Conservation (phyloP, 2,888 invertebrate genomes). For the Agrochola lychnidis region DNA sequence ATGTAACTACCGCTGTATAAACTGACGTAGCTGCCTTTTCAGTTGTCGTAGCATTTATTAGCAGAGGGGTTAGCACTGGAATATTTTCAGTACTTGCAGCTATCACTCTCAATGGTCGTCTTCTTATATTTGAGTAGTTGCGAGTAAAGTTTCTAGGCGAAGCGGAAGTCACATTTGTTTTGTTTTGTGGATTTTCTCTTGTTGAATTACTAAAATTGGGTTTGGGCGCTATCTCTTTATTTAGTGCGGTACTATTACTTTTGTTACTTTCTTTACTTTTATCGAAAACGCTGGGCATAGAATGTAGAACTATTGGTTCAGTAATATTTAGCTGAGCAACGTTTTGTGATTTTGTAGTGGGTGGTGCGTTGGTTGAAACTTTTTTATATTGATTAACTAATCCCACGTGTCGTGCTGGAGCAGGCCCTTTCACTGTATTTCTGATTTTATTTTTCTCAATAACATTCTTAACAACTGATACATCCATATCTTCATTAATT, state of each 20-base stretch:
- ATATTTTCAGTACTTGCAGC: conserved; percentile 79
- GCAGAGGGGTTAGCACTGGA: conserved; percentile 59
- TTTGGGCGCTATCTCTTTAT: conserved; percentile 68
- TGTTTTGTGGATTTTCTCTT: conserved; percentile 69
- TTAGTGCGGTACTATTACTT: conserved; percentile 66
- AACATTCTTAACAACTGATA: conserved; percentile 90
- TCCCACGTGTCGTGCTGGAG: conserved; percentile 86
- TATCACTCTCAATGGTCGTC: conserved; percentile 81
- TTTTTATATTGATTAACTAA: conserved; percentile 88
- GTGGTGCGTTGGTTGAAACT: conserved; percentile 78
- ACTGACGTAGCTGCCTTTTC: conserved; percentile 87
- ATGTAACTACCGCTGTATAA: conserved; percentile 89
- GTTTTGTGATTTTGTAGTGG: conserved; percentile 78
- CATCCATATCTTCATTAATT: conserved; percentile 91
- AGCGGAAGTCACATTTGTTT: conserved; percentile 71
- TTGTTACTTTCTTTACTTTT: conserved; percentile 72
- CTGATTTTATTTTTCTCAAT: conserved; percentile 89
- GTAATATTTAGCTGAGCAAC: conserved; percentile 80
- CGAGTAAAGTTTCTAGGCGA: conserved; percentile 82
- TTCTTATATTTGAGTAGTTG: conserved; percentile 82
- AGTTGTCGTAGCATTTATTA: conserved; percentile 83
- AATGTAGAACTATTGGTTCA: conserved; percentile 76
- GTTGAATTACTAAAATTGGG: conserved; percentile 63
- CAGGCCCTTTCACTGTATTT: conserved; percentile 88
- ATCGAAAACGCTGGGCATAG: conserved; percentile 73